Evolutionary conservation across 2,113 vertebrate species (phyloP), one percentile per base, ranked within the genome.

Genomic region (Okapia johnstoni): DNA sequence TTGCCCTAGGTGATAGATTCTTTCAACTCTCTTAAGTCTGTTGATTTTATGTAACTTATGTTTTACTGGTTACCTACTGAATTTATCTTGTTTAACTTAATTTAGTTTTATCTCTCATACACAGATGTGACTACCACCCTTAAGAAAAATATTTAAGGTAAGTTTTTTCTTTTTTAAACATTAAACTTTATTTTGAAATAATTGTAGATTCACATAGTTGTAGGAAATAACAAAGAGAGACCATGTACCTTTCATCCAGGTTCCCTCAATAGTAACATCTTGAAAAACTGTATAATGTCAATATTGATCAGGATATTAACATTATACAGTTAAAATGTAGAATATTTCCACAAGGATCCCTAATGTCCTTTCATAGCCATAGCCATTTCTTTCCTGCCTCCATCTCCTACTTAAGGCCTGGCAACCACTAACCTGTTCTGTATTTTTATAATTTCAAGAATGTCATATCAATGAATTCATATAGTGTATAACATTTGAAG

Each of bases 1-100:
- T 98, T 97, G 92, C 94, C 88, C 16, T 73, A 77, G 94, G 96
- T 48, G 77, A 98, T 66, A 30, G 95, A 91, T 58, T 95, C 92
- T 96, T 96, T 92, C 36, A 93, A 46, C 23, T 40, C 94, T 93
- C 86, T 81, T 81, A 76, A 94, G 15, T 90, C 83, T 85, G 79
- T 77, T 83, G 36, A 85, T 19, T 63, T 19, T n/a, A 43, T 54
- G 21, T 83, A 81, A 66, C 48, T 17, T 94, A 48, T 77, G n/a
- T 84, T 96, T 92, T 93, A 48, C 55, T 36, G 48, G 12, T 87
- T 76, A 66, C 33, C n/a, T 58, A 43, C 12, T 25, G 4, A 87
- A 80, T 76, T 87, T 81, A 61, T 63, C 66, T 96, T 88, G 46
- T 92, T 90, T 26, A 73, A 36, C 76, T 90, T 89, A 52, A 61